These are phyloP conservation scores for Phengaris arion DNA, from an alignment of 2,888 invertebrate species.

Conservation along the genomic window DNA sequence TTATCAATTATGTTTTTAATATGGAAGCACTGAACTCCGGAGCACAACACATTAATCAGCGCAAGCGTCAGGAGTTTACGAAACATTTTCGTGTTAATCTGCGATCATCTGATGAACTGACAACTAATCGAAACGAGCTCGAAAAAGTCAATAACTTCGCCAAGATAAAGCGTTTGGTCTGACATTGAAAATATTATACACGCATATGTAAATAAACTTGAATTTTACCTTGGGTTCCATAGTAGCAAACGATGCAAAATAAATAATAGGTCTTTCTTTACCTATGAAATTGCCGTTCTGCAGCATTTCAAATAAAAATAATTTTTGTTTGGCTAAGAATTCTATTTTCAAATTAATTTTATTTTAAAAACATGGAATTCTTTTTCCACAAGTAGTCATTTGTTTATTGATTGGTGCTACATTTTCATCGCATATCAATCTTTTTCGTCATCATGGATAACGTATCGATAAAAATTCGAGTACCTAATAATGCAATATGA, in stretches of 20 bases:
- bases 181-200: slow-evolving; percentile 22
- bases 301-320: too few species aligned
- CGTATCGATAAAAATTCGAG: too few species aligned
- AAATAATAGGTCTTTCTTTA: too few species aligned
- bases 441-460: too few species aligned
- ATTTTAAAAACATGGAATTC: too few species aligned
- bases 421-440: too few species aligned
- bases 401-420: too few species aligned
- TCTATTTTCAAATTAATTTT: too few species aligned
- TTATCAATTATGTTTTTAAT: slow-evolving; percentile 19
- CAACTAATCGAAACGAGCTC: slow-evolving; percentile 14
- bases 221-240: slow-evolving; percentile 1
- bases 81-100: neutral
- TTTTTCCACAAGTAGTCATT: too few species aligned
- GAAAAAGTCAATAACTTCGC: slow-evolving; percentile 16
- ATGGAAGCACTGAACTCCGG: slow-evolving; percentile 5
- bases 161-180: neutral
- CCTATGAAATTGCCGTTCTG: too few species aligned
- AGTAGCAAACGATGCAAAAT: neutral
- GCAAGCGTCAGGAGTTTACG: neutral
- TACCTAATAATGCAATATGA: too few species aligned
- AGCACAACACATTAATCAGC: neutral
- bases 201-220: neutral
- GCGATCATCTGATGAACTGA: neutral
- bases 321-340: too few species aligned